Evolutionary conservation across 2,113 vertebrate genomes (phyloP).

Genomic region (Sylvietta virens): DNA sequence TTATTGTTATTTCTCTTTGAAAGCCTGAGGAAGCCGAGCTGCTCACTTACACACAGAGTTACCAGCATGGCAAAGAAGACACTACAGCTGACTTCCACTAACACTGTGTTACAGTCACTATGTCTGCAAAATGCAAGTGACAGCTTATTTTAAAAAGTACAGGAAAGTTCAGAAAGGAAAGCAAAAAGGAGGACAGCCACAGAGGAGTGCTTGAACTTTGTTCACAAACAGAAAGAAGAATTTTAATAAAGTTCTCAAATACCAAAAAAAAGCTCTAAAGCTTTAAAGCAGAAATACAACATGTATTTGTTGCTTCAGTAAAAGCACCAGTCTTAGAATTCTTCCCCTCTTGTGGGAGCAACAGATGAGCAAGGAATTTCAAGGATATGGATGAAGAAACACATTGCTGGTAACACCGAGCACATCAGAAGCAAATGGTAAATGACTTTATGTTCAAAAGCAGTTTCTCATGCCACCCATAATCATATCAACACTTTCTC

Average conservation of each 20-base stretch:
- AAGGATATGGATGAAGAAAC: neutral
- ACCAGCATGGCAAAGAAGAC: neutral
- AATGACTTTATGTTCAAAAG: neutral
- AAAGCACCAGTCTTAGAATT: neutral
- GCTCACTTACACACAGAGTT: neutral
- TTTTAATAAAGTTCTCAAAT: neutral
- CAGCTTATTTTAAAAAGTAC: neutral
- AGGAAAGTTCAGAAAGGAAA: neutral
- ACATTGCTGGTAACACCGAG: neutral
- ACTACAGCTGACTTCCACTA: neutral
- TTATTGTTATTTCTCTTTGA: neutral
- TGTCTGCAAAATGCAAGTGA: neutral
- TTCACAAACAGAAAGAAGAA: neutral
- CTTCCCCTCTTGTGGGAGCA: neutral
- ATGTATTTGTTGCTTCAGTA: neutral
- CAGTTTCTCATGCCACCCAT: neutral
- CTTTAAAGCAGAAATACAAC: neutral
- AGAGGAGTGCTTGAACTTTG: neutral
- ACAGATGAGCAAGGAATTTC: neutral
- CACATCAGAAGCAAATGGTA: neutral
- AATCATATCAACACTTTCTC: neutral
- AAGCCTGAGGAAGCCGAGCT: neutral
- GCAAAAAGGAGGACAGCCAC: neutral
- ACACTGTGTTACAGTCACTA: neutral
- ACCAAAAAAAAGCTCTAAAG: neutral